Percentiles rank a stretch among this genome's conserved stretches.
phyloP scores from a whole-genome alignment of 2,113 vertebrate species.

The Artemisiospiza belli region DNA sequence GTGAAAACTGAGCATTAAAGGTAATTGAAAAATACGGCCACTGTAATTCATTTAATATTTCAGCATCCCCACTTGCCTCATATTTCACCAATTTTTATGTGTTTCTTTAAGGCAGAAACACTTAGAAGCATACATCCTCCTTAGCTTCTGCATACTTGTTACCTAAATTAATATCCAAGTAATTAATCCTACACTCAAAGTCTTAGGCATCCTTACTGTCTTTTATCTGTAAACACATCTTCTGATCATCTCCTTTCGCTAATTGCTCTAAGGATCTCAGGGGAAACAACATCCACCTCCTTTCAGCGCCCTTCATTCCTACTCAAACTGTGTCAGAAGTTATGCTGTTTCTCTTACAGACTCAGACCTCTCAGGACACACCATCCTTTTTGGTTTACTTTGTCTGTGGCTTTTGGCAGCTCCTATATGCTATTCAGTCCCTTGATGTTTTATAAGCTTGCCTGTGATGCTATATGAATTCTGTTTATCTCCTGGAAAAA shows the following conservation, averaged over 20 bases:
- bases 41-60: neutral
- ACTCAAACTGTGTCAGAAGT: neutral
- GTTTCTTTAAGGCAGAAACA: neutral
- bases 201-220: neutral
- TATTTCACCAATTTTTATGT: neutral
- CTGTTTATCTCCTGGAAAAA: neutral
- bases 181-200: constrained; percentile 67
- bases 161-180: constrained; percentile 63
- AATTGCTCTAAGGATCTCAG: constrained; percentile 38
- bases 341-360: neutral
- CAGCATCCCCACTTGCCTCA: neutral
- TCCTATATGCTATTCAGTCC: neutral
- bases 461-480: neutral
- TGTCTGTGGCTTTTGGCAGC: neutral
- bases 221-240: constrained; percentile 53
- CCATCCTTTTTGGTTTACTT: neutral
- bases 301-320: neutral
- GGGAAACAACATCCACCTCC: neutral
- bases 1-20: neutral
- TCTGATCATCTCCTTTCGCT: constrained; percentile 42
- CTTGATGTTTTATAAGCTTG: constrained; percentile 20
- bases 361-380: neutral
- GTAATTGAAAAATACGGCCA: neutral
- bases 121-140: neutral
- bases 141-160: constrained; percentile 34